A percentile compares a stretch with the other conserved stretches of the same genome.
Evolutionary conservation across 37 sponge, comb jelly and placozoan species (phyloP).

Genomic region (Tethya wilhelma): DNA sequence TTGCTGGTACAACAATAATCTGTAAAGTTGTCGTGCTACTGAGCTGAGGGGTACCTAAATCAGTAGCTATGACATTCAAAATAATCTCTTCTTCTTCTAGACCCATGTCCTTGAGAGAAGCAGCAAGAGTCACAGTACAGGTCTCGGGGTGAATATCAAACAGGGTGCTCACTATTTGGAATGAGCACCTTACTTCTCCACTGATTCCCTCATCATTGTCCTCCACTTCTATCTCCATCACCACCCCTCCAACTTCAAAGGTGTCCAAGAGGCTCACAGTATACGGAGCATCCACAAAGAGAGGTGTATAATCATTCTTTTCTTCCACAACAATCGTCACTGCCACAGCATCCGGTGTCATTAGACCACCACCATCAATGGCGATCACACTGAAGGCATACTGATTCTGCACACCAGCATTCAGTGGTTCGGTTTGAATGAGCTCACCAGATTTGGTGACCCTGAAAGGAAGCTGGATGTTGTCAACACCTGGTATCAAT

Average conservation of each 20-base stretch:
- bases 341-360: slow-evolving; percentile 32
- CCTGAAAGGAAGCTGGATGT: slow-evolving; percentile 25
- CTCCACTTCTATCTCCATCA: slow-evolving; percentile 2
- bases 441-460: slow-evolving; percentile 28
- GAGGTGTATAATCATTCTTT: slow-evolving; percentile 51
- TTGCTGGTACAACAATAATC: slow-evolving; percentile 18
- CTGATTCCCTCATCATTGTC: slow-evolving; percentile 64
- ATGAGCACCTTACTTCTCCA: slow-evolving; percentile 34
- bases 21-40: background rate
- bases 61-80: slow-evolving; percentile 33
- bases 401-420: slow-evolving; percentile 15
- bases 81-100: background rate
- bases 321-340: slow-evolving; percentile 46
- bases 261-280: background rate
- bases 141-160: slow-evolving; percentile 26
- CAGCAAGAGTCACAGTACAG: slow-evolving; percentile 16
- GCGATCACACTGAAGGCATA: slow-evolving; percentile 62
- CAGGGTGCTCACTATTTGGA: background rate
- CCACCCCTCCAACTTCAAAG: background rate
- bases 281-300: slow-evolving; percentile 16
- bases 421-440: slow-evolving; percentile 19
- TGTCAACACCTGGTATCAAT: background rate
- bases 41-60: slow-evolving; percentile 30
- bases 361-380: slow-evolving; percentile 63
- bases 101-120: background rate